Percentiles rank a stretch among this genome's conserved stretches.
Evolutionary conservation across 2,888 invertebrate species (phyloP).

Genomic region (Folsomia candida): DNA sequence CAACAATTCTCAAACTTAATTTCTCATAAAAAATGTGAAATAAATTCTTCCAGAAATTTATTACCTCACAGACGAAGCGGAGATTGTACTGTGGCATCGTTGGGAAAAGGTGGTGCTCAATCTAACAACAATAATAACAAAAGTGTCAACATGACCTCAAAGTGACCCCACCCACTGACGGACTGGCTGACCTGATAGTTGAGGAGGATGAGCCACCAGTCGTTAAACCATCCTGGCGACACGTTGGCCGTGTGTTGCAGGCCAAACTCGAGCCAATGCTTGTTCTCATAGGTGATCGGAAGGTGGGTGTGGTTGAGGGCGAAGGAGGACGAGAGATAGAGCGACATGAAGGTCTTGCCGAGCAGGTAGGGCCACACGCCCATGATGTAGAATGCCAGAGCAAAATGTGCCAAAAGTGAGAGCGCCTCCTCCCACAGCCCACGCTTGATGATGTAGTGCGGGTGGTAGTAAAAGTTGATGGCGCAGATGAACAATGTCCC

Average conservation of each 20-base stretch:
- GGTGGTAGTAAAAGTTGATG: conserved; percentile 38
- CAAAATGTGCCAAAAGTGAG: conserved; percentile 23
- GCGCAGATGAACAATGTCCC: conserved; percentile 35
- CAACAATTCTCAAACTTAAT: too few species aligned
- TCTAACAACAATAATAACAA: background rate
- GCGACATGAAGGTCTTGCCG: conserved; percentile 25
- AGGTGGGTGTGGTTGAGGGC: conserved; percentile 35
- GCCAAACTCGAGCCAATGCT: conserved; percentile 35
- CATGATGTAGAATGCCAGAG: conserved; percentile 16
- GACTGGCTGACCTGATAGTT: conserved; percentile 26
- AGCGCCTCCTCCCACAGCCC: conserved; percentile 26
- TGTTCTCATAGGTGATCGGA: conserved; percentile 27
- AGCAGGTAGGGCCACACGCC: conserved; percentile 33
- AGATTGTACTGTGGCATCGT: conserved; percentile 36
- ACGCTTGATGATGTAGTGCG: conserved; percentile 33
- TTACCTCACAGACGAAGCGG: conserved; percentile 25
- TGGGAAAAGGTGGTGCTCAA: conserved; percentile 16
- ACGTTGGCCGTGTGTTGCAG: conserved; percentile 30
- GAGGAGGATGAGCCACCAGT: conserved; percentile 30
- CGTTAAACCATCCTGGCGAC: conserved; percentile 24
- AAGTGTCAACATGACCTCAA: background rate
- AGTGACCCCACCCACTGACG: too few species aligned
- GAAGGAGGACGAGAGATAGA: conserved; percentile 31
- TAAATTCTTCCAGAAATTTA: too few species aligned
- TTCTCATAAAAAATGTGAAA: too few species aligned